A percentile compares a stretch with the other conserved stretches of the same genome.
Evolutionary conservation across 2,888 invertebrate species (phyloP).

Genomic region (Caenorhabditis wallacei): DNA sequence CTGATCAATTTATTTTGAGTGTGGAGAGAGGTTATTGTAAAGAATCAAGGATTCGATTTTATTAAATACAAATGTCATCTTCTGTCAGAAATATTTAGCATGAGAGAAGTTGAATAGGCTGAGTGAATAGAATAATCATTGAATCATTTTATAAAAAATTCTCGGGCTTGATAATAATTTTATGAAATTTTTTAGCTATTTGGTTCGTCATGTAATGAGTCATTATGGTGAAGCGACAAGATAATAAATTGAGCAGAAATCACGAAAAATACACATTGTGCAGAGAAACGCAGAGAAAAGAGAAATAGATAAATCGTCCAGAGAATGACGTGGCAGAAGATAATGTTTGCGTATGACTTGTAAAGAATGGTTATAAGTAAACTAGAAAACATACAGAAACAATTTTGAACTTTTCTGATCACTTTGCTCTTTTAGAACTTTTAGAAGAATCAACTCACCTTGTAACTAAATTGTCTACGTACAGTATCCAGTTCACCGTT

Average conservation of each 20-base stretch:
- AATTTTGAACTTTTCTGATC: conserved; percentile 8
- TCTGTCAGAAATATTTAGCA: not conserved
- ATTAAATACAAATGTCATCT: too few species aligned
- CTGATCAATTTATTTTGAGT: too few species aligned
- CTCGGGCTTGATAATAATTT: not conserved
- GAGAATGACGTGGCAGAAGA: conserved; percentile 16
- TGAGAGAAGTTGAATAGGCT: not conserved
- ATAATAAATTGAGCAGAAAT: conserved; percentile 28
- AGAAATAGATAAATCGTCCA: conserved; percentile 7
- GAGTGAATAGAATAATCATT: not conserved
- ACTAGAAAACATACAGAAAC: conserved; percentile 7
- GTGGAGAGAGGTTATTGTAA: not conserved
- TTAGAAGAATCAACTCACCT: conserved; percentile 1
- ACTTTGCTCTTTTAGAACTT: not conserved
- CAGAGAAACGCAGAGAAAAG: not conserved
- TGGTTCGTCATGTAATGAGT: conserved; percentile 12
- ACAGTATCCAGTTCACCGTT: not conserved
- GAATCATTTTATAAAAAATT: not conserved
- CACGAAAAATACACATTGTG: conserved; percentile 15
- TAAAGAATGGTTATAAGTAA: conserved; percentile 14
- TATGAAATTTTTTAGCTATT: not conserved
- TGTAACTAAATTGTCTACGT: conserved; percentile 5
- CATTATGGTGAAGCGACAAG: not conserved
- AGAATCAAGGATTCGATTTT: too few species aligned
- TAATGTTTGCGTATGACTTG: conserved; percentile 10